A percentile compares a stretch with the other conserved stretches of the same genome.
phyloP scores from a whole-genome alignment of 2,113 vertebrate genomes.

The Echinops telfairi region DNA sequence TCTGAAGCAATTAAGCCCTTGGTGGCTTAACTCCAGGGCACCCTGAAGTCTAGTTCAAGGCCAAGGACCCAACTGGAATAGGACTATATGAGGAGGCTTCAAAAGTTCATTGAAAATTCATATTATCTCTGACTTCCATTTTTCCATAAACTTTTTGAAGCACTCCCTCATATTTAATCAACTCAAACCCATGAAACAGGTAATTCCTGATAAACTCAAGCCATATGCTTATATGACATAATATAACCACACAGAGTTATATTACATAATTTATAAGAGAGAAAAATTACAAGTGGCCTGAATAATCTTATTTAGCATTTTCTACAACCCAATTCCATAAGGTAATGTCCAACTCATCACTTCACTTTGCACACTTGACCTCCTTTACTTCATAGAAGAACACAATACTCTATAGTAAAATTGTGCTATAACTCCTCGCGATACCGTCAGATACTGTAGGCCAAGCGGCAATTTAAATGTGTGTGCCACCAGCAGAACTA shows the following conservation, averaged over 20 bases:
- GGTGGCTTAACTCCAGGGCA: slow-evolving; percentile 63
- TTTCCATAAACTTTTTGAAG: too few relatives aligned
- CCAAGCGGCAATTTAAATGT: slow-evolving; percentile 31
- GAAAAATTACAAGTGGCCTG: neutral
- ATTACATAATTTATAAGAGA: slow-evolving; percentile 33
- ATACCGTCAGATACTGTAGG: slow-evolving; percentile 54
- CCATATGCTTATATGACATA: neutral
- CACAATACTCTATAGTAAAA: slow-evolving; percentile 32
- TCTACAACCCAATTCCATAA: slow-evolving; percentile 29
- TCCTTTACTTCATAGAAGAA: slow-evolving; percentile 49
- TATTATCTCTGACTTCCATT: too few relatives aligned
- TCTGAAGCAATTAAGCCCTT: slow-evolving; percentile 77
- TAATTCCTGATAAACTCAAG: slow-evolving; percentile 63
- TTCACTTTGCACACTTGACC: slow-evolving; percentile 45
- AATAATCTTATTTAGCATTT: slow-evolving; percentile 35
- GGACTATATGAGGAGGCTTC: neutral
- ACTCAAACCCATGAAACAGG: neutral
- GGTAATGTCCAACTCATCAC: slow-evolving; percentile 4
- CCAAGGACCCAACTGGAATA: neutral
- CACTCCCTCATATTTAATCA: neutral
- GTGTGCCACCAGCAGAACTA: slow-evolving; percentile 49
- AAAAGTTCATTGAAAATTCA: too few relatives aligned
- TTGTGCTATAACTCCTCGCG: slow-evolving; percentile 53
- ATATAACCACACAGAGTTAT: slow-evolving; percentile 20
- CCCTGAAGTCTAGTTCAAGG: slow-evolving; percentile 67